These are phyloP conservation scores for Oceanodroma leucorhoa DNA, from an alignment of 2,797 vertebrate genomes.

Conservation along the genomic window DNA sequence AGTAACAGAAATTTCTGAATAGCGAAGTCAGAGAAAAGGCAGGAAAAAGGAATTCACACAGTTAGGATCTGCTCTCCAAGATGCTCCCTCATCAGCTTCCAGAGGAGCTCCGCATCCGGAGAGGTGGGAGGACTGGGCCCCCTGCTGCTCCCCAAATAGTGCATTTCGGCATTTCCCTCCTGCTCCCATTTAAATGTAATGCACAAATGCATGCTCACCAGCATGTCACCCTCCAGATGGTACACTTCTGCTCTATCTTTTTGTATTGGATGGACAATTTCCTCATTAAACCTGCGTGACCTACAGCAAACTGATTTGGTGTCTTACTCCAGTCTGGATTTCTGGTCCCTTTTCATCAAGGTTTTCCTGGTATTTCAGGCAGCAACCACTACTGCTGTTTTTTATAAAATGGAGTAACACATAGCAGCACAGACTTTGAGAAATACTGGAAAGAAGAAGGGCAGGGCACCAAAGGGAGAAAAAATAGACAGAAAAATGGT, in stretches of 20 bases:
- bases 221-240: neutral
- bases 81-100: neutral
- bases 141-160: neutral
- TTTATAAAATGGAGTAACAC: neutral
- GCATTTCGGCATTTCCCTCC: neutral
- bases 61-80: neutral
- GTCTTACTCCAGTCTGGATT: neutral
- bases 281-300: neutral
- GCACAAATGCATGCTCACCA: neutral
- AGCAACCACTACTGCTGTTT: neutral
- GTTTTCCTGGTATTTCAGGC: neutral
- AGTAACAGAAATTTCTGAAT: neutral
- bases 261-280: neutral
- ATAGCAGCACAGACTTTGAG: neutral
- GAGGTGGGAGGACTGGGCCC: neutral
- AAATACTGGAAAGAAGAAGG: neutral
- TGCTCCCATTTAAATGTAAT: neutral
- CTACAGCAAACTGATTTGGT: neutral
- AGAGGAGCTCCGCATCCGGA: neutral
- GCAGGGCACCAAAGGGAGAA: neutral
- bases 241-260: neutral
- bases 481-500: neutral
- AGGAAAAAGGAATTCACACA: neutral
- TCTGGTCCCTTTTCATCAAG: neutral
- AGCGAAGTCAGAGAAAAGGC: neutral